phyloP scores from a whole-genome alignment of 2,797 vertebrate genomes.

The Paedocypris micromegethes region DNA sequence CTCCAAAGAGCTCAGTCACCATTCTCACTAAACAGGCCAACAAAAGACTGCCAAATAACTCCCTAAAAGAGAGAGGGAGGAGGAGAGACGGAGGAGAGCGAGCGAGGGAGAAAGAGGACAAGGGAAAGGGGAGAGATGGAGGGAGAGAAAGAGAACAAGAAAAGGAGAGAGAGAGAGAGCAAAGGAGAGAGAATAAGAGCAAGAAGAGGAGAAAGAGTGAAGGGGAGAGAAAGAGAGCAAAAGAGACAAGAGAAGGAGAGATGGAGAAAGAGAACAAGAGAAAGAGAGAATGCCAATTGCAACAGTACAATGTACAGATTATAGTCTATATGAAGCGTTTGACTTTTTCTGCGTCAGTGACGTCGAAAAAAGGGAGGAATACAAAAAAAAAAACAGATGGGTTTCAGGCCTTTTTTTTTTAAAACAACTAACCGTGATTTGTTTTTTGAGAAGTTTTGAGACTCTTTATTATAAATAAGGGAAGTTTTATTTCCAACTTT shows the following conservation, averaged over 20 bases:
- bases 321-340: conserved; percentile 61
- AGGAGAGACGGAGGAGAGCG: conserved; percentile 40
- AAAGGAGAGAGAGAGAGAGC: conserved; percentile 43
- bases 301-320: conserved; percentile 95
- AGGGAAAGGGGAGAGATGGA: background rate
- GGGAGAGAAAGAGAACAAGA: conserved; percentile 33
- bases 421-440: conserved; percentile 19
- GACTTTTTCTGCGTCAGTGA: conserved; percentile 69
- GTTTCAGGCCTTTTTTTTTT: conserved; percentile 18
- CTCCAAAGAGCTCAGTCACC: conserved; percentile 95
- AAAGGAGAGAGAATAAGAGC: conserved; percentile 33
- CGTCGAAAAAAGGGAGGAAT: conserved; percentile 65
- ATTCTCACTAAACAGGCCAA: conserved; percentile 76
- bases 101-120: conserved; percentile 25
- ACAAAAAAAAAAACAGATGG: background rate
- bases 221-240: conserved; percentile 34
- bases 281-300: conserved; percentile 74
- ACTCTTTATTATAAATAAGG: conserved; percentile 30
- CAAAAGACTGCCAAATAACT: conserved; percentile 82
- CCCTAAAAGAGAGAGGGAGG: conserved; percentile 51
- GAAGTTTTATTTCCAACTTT: background rate
- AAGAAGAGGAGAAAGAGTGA: conserved; percentile 40
- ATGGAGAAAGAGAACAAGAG: conserved; percentile 31
- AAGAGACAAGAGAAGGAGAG: background rate
- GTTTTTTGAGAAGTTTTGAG: conserved; percentile 34